Percentiles rank a stretch among this genome's conserved stretches.
Evolutionary conservation across 2,113 vertebrate genomes (phyloP).

Genomic region (Craseonycteris thonglongyai): DNA sequence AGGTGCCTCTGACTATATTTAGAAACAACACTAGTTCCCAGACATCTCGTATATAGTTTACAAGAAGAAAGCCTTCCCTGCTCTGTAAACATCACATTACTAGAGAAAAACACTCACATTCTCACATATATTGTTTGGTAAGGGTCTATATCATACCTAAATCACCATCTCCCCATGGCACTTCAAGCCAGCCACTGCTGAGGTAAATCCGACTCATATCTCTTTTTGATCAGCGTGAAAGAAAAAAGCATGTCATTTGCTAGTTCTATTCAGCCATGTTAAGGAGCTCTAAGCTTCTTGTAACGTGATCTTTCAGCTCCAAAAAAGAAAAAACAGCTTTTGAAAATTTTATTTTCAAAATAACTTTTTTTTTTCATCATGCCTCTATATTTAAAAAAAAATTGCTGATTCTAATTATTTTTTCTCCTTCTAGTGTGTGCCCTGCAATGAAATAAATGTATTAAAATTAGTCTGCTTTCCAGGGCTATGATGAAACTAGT

Average conservation of each 20-base stretch:
- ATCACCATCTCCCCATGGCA: constrained; percentile 94
- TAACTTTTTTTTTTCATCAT: background rate
- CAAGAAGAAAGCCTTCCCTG: constrained; percentile 29
- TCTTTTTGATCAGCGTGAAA: constrained; percentile 24
- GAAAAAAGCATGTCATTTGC: constrained; percentile 32
- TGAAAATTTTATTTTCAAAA: constrained; percentile 3
- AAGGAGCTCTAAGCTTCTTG: constrained; percentile 51
- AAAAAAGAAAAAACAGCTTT: background rate
- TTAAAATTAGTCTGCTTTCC: background rate
- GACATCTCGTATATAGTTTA: constrained; percentile 62
- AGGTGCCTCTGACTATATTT: constrained; percentile 65
- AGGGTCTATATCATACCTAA: constrained; percentile 83
- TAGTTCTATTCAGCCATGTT: constrained; percentile 58
- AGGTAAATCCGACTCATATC: constrained; percentile 85
- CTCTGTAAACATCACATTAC: constrained; percentile 59
- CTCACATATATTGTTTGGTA: background rate
- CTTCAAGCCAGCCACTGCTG: constrained; percentile 86
- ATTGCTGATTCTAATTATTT: background rate
- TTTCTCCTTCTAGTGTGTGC: background rate
- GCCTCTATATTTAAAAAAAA: background rate
- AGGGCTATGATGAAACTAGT: background rate
- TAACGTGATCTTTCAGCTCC: constrained; percentile 64
- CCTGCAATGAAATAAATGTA: background rate
- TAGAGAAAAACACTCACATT: constrained; percentile 24
- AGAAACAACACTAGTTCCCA: constrained; percentile 68